Percentiles rank a stretch among this genome's conserved stretches.
These are phyloP conservation scores for Theristicus caerulescens DNA, from an alignment of 2,113 vertebrate species.

Conservation along the genomic window DNA sequence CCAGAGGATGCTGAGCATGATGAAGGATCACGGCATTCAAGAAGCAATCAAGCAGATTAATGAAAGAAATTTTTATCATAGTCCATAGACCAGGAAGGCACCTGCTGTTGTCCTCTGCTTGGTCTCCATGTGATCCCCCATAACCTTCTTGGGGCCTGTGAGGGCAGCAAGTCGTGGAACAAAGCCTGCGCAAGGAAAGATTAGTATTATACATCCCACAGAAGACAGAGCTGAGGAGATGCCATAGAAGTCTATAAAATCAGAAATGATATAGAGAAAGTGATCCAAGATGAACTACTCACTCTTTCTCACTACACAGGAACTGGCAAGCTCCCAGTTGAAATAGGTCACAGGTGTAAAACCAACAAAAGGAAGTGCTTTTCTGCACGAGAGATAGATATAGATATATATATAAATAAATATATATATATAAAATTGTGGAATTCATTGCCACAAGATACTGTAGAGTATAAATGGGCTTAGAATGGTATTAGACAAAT, in stretches of 20 bases:
- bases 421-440: background rate
- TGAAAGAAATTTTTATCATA: background rate
- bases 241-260: background rate
- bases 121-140: background rate
- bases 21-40: background rate
- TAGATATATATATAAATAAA: background rate
- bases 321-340: conserved; percentile 14
- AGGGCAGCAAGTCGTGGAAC: background rate
- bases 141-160: background rate
- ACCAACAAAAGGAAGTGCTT: conserved; percentile 27
- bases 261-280: background rate
- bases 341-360: conserved; percentile 44
- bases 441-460: background rate
- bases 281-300: conserved; percentile 2
- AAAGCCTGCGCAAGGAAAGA: background rate
- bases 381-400: background rate
- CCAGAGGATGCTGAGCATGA: background rate
- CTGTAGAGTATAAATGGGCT: background rate
- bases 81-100: background rate
- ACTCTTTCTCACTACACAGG: background rate
- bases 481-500: conserved; percentile 32
- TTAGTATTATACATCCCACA: background rate
- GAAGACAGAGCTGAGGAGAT: background rate
- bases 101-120: background rate
- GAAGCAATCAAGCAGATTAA: background rate